phyloP scores from a whole-genome alignment of 2,113 vertebrate genomes.

The Parus major region DNA sequence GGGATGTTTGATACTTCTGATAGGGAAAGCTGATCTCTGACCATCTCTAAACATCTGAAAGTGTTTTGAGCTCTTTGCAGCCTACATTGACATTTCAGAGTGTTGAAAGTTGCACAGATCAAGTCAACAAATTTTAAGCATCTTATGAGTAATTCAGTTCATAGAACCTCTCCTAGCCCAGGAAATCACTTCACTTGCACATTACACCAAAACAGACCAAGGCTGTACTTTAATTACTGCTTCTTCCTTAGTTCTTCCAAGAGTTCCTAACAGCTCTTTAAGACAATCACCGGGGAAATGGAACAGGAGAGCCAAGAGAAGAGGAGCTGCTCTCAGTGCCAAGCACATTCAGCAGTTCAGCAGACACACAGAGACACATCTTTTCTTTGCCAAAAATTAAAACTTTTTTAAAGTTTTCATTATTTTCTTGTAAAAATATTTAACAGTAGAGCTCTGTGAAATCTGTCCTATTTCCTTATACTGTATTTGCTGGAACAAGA shows the following conservation, averaged over 20 bases:
- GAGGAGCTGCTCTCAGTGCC: background rate
- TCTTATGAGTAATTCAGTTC: background rate
- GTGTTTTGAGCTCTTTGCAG: background rate
- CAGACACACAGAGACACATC: background rate
- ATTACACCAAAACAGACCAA: background rate
- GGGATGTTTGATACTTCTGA: constrained; percentile 3
- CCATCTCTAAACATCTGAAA: constrained; percentile 13
- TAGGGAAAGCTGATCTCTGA: constrained; percentile 21
- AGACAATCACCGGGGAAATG: background rate
- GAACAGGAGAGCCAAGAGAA: background rate
- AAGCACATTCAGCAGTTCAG: background rate
- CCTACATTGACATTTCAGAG: background rate
- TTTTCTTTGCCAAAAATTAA: background rate
- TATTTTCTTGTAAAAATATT: background rate
- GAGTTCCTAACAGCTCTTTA: background rate
- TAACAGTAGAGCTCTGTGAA: background rate
- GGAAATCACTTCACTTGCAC: background rate
- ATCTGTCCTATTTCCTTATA: background rate
- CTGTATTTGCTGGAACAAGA: background rate
- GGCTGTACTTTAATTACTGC: background rate
- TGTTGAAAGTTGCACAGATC: background rate
- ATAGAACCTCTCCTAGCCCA: background rate
- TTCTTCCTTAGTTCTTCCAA: background rate
- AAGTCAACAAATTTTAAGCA: background rate
- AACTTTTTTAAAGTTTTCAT: background rate